These are phyloP conservation scores for Hydriomena furcata DNA, from an alignment of 2,888 invertebrate species.

Conservation along the genomic window DNA sequence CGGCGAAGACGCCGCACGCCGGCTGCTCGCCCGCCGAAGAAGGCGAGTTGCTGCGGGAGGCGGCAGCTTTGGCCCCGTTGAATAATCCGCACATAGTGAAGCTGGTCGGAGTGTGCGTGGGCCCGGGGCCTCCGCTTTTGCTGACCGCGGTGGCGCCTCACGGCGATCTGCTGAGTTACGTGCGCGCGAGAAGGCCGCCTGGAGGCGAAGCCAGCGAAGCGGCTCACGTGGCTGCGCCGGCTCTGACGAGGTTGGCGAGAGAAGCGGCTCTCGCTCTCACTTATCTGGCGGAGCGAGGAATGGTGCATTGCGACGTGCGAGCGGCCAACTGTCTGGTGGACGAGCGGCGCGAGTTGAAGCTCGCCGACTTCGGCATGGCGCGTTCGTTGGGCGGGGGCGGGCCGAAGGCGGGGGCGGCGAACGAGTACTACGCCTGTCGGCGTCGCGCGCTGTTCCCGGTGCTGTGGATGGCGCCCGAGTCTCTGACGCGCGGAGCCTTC, in stretches of 20 bases:
- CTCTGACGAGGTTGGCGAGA: conserved; percentile 55
- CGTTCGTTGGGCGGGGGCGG: conserved; percentile 72
- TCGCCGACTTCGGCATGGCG: conserved; percentile 95
- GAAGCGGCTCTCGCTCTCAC: conserved; percentile 54
- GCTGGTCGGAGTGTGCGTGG: conserved; percentile 90
- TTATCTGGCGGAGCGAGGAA: conserved; percentile 89
- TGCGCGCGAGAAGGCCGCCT: conserved; percentile 87
- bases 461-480: conserved; percentile 96
- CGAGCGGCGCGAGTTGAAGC: conserved; percentile 87
- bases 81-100: conserved; percentile 93
- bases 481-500: conserved; percentile 90
- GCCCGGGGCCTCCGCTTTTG: conserved; percentile 91
- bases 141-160: conserved; percentile 96
- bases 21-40: conserved; percentile 91
- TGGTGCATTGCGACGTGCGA: conserved; percentile 93
- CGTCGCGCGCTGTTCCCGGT: conserved; percentile 93
- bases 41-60: conserved; percentile 88
- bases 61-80: conserved; percentile 93
- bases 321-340: conserved; percentile 91
- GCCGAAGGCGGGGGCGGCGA: conserved; percentile 87
- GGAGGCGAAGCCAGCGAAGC: conserved; percentile 76
- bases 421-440: conserved; percentile 92
- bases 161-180: conserved; percentile 93
- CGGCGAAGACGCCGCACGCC: conserved; percentile 92
- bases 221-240: conserved; percentile 47